These are phyloP conservation scores for Polydrusus tereticollis DNA, from an alignment of 2,888 invertebrate genomes.

Conservation along the genomic window DNA sequence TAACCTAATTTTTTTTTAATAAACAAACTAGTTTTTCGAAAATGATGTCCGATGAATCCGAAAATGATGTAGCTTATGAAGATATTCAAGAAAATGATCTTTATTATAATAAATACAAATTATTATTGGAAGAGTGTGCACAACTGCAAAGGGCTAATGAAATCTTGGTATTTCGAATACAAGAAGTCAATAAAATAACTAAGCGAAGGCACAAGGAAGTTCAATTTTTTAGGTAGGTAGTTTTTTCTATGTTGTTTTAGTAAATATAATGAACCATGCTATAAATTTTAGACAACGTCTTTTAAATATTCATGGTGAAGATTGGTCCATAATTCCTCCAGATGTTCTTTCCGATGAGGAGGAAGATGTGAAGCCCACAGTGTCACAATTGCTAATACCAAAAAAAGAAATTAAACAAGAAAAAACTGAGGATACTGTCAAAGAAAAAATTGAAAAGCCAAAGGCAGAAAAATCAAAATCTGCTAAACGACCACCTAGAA, in stretches of 20 bases:
- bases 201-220: slow-evolving; percentile 78
- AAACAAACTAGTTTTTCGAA: slow-evolving; percentile 49
- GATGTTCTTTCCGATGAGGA: slow-evolving; percentile 61
- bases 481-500: slow-evolving; percentile 68
- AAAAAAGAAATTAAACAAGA: slow-evolving; percentile 62
- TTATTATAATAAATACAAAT: slow-evolving; percentile 81
- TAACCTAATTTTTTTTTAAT: background rate
- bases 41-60: slow-evolving; percentile 74
- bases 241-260: background rate
- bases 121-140: slow-evolving; percentile 81
- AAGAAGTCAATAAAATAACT: slow-evolving; percentile 78
- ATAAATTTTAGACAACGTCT: slow-evolving; percentile 70
- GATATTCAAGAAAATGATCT: slow-evolving; percentile 73
- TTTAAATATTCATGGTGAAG: slow-evolving; percentile 78
- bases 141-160: slow-evolving; percentile 84
- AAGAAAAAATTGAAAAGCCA: slow-evolving; percentile 49
- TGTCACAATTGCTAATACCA: slow-evolving; percentile 53
- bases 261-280: background rate
- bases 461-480: slow-evolving; percentile 59
- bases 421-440: slow-evolving; percentile 55
- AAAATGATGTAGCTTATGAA: slow-evolving; percentile 69
- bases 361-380: slow-evolving; percentile 69
- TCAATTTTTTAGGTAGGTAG: slow-evolving; percentile 71
- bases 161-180: slow-evolving; percentile 79
- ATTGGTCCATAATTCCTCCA: slow-evolving; percentile 69